Evolutionary conservation across 2,113 vertebrate genomes (phyloP).

Genomic region (Sinocyclocheilus anophthalmus): DNA sequence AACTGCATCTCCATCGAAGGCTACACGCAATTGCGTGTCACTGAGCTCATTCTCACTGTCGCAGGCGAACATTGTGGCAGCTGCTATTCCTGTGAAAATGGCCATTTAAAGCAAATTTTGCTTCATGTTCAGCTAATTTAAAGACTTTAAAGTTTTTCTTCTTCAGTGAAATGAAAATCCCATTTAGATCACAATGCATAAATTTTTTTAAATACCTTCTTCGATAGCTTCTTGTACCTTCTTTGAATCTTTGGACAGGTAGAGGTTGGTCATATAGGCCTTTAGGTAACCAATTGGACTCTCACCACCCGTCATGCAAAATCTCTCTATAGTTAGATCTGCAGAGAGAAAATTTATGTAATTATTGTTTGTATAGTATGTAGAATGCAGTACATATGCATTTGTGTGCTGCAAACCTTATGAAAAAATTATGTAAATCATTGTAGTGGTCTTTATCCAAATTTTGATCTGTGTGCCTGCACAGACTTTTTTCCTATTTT

Average conservation of each 20-base stretch:
- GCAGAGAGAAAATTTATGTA: slow-evolving; percentile 14
- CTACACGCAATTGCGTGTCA: slow-evolving; percentile 87
- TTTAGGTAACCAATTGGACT: slow-evolving; percentile 93
- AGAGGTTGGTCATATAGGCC: slow-evolving; percentile 94
- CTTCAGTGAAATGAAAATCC: neutral
- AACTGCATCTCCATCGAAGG: slow-evolving; percentile 91
- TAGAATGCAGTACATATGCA: neutral
- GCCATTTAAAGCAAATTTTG: neutral
- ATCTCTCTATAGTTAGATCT: slow-evolving; percentile 91
- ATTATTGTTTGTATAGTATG: neutral
- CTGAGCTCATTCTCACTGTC: slow-evolving; percentile 82
- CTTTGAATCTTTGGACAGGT: slow-evolving; percentile 86
- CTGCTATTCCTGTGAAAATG: slow-evolving; percentile 82
- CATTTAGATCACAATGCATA: neutral
- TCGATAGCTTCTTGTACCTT: slow-evolving; percentile 92
- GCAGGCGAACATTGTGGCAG: slow-evolving; percentile 91
- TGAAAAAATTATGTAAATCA: neutral
- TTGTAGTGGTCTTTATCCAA: neutral
- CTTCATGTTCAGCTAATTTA: neutral
- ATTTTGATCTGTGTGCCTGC: neutral
- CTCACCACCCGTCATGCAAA: slow-evolving; percentile 94
- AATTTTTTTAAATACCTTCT: slow-evolving; percentile 77
- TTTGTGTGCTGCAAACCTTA: neutral
- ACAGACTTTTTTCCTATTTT: neutral
- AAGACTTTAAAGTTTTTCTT: neutral